A percentile compares a stretch with the other conserved stretches of the same genome.
Conservation (phyloP, 2,888 invertebrate genomes). For the Mactromeris polynyma region DNA sequence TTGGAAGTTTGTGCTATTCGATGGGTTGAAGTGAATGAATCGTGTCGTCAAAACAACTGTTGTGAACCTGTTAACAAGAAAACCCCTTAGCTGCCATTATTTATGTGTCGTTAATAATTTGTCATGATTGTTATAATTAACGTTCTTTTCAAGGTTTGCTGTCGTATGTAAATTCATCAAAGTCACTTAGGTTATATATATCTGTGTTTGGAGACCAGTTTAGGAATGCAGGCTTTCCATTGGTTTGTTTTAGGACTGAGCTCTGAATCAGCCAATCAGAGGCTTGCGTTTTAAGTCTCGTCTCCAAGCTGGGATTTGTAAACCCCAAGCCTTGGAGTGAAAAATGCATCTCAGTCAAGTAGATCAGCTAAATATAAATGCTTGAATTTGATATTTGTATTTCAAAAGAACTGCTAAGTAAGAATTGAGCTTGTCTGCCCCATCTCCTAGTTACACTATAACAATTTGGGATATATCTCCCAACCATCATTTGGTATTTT, state of each 20-base stretch:
- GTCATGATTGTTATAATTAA: not conserved
- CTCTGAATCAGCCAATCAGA: too few species aligned
- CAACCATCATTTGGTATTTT: not conserved
- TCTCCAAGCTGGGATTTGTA: too few species aligned
- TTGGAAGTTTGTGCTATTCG: conserved; percentile 2
- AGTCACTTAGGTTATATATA: too few species aligned
- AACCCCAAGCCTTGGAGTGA: too few species aligned
- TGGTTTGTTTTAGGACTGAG: too few species aligned
- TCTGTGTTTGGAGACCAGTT: too few species aligned
- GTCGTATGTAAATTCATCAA: not conserved
- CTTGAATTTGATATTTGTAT: too few species aligned
- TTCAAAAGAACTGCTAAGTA: too few species aligned
- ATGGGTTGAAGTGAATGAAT: conserved; percentile 6
- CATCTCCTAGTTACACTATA: not conserved
- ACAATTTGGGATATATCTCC: not conserved
- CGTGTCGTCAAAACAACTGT: not conserved
- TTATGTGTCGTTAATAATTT: not conserved
- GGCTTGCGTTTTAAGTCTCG: too few species aligned
- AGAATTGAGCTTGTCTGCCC: not conserved
- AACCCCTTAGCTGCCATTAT: conserved; percentile 5
- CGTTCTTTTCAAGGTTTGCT: not conserved
- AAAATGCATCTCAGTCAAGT: too few species aligned
- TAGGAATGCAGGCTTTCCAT: too few species aligned
- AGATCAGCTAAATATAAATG: too few species aligned
- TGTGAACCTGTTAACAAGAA: conserved; percentile 1